A percentile compares a stretch with the other conserved stretches of the same genome.
phyloP scores from a whole-genome alignment of 1,140 invertebrate genomes.

The Oryctes rhinoceros region DNA sequence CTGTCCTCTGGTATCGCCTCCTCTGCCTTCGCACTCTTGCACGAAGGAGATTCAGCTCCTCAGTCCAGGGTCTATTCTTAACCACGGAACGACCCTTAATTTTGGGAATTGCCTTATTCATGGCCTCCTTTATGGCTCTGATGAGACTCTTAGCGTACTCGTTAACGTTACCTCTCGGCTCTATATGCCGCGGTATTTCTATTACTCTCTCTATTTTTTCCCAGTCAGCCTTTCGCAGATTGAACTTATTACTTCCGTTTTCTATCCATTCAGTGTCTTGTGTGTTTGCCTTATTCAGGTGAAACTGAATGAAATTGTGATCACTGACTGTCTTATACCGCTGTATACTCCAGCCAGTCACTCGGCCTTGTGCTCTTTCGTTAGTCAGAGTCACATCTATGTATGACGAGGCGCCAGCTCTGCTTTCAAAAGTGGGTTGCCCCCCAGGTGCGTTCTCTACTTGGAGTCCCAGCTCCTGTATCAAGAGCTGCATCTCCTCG shows the following conservation, averaged over 20 bases:
- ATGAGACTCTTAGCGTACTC: background rate
- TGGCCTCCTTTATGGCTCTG: background rate
- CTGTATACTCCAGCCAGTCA: background rate
- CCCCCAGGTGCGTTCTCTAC: background rate
- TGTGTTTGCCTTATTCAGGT: background rate
- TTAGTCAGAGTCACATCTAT: slow-evolving; percentile 12
- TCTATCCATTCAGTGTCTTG: background rate
- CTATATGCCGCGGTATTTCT: background rate
- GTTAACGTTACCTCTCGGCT: background rate
- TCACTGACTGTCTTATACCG: slow-evolving; percentile 7
- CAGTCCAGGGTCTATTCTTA: background rate
- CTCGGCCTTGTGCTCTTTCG: background rate
- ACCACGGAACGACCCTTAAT: background rate
- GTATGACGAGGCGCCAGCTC: background rate
- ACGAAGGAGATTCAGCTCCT: background rate
- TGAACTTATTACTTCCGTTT: background rate
- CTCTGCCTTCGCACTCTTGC: background rate
- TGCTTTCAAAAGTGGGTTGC: background rate
- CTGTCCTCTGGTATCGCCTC: background rate
- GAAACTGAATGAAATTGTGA: background rate
- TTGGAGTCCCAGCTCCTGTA: background rate
- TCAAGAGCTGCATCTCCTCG: slow-evolving; percentile 3
- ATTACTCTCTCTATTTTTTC: background rate
- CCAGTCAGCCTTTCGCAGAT: background rate
- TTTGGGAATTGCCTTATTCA: background rate